A percentile compares a stretch with the other conserved stretches of the same genome.
These are phyloP conservation scores for Lasioglossum pauxillum DNA, from an alignment of 2,888 invertebrate genomes.

Conservation along the genomic window DNA sequence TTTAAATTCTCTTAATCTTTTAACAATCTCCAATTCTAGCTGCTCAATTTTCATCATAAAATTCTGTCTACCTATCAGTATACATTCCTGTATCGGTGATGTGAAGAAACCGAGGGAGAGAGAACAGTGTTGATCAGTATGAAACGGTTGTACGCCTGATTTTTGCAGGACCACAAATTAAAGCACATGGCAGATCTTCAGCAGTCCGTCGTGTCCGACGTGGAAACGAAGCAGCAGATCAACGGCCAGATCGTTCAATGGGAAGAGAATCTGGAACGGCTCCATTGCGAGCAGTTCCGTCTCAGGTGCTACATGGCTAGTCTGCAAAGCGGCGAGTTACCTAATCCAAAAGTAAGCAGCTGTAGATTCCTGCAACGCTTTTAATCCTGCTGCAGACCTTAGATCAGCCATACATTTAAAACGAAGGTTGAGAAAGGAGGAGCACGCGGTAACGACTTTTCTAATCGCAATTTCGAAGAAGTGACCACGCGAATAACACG, in stretches of 20 bases:
- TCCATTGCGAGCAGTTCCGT: conserved; percentile 98
- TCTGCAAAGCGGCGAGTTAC: conserved; percentile 96
- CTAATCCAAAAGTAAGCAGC: conserved; percentile 96
- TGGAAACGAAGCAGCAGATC: conserved; percentile 95
- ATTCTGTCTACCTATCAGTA: neutral
- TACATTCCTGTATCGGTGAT: too few species aligned
- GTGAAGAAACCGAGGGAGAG: neutral
- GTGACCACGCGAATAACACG: neutral
- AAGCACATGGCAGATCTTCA: conserved; percentile 99
- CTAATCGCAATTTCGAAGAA: neutral
- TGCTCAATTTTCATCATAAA: neutral
- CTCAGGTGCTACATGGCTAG: conserved; percentile 98
- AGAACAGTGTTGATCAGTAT: neutral
- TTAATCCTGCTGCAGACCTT: neutral
- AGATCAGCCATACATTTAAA: neutral
- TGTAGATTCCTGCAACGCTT: neutral
- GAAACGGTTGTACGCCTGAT: too few species aligned
- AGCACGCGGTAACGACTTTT: neutral
- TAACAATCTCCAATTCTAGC: neutral
- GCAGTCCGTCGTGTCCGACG: conserved; percentile 97
- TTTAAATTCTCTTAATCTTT: neutral
- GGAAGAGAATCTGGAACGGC: conserved; percentile 98
- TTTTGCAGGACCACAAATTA: conserved; percentile 95
- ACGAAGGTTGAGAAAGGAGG: neutral
- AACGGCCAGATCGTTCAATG: conserved; percentile 97